Conservation (phyloP, 2,113 vertebrate species). For the Serilophus lunatus region DNA sequence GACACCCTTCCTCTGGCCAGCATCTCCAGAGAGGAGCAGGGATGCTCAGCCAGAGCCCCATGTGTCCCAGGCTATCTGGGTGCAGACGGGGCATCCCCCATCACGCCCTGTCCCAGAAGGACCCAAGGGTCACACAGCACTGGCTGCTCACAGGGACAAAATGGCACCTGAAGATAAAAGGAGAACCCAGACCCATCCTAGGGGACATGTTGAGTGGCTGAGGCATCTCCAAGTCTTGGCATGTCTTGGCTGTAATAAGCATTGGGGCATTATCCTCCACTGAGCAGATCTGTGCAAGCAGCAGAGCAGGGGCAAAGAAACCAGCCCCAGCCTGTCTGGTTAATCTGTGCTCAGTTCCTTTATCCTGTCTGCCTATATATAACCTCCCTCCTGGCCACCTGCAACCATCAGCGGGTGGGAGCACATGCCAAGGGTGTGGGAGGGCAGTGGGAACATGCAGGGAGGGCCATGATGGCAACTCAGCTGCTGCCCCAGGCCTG, state of each 20-base stretch:
- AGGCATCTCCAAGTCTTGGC: background rate
- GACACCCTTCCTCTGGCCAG: background rate
- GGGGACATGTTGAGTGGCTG: background rate
- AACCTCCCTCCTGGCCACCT: background rate
- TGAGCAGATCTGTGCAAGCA: background rate
- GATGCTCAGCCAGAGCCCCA: background rate
- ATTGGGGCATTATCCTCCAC: background rate
- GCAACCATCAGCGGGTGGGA: accelerated
- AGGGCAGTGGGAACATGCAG: background rate
- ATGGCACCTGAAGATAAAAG: background rate
- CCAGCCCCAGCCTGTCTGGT: background rate
- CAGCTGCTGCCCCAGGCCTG: background rate
- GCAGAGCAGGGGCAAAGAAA: background rate
- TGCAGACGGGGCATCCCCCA: background rate
- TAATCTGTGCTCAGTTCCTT: conserved; percentile 32
- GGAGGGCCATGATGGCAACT: background rate
- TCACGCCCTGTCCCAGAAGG: background rate
- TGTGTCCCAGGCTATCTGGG: accelerated
- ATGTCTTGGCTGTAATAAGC: background rate
- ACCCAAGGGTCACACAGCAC: background rate
- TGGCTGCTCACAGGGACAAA: background rate
- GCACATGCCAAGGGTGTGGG: background rate
- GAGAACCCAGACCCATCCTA: background rate
- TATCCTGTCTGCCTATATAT: background rate
- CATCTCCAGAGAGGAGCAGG: background rate